Evolutionary conservation across 2,888 invertebrate genomes (phyloP).

Genomic region (Tuta absoluta): DNA sequence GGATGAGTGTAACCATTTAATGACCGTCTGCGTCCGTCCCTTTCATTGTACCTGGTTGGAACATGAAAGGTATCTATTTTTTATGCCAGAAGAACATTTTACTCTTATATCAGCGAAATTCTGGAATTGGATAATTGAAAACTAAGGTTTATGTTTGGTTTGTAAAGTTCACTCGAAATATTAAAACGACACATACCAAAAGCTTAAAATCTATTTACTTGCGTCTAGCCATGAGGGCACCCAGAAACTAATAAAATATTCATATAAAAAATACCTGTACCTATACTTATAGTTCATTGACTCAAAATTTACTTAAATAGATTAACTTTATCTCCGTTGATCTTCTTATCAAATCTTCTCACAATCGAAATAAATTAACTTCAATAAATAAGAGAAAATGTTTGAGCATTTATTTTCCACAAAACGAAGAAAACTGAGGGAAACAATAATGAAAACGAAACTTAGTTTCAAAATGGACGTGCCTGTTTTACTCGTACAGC

Average conservation of each 20-base stretch:
- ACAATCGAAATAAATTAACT: neutral
- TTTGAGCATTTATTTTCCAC: neutral
- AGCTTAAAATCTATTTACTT: too few relatives aligned
- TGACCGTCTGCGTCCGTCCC: constrained; percentile 54
- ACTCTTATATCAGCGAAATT: too few relatives aligned
- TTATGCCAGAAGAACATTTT: too few relatives aligned
- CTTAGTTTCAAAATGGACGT: neutral
- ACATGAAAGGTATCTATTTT: neutral
- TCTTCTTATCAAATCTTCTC: neutral
- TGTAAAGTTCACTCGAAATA: too few relatives aligned
- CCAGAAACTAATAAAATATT: too few relatives aligned
- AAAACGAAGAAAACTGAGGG: constrained; percentile 5
- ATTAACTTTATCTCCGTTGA: neutral
- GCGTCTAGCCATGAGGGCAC: too few relatives aligned
- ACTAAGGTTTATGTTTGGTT: too few relatives aligned
- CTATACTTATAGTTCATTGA: too few relatives aligned
- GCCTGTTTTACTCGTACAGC: neutral
- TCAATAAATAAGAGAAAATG: neutral
- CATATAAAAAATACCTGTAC: neutral
- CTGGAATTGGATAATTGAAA: too few relatives aligned
- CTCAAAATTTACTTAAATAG: too few relatives aligned
- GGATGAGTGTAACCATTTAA: constrained; percentile 55
- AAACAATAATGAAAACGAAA: constrained; percentile 1
- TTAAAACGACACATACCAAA: too few relatives aligned
- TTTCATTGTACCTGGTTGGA: constrained; percentile 59